Percentiles rank a stretch among this genome's conserved stretches.
These are phyloP conservation scores for Phalanger gymnotis DNA, from an alignment of 2,797 vertebrate genomes.

Conservation along the genomic window DNA sequence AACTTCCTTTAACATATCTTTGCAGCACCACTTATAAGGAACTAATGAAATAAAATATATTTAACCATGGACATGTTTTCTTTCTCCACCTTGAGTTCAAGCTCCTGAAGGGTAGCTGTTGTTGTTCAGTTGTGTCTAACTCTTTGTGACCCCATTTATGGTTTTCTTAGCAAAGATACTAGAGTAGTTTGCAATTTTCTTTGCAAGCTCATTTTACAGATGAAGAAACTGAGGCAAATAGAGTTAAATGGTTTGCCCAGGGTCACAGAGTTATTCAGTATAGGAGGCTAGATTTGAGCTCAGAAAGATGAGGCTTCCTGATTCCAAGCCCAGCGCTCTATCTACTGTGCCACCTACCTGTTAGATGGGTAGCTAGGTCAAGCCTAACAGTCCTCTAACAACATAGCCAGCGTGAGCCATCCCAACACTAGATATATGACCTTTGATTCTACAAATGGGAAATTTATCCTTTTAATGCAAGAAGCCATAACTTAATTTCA, in stretches of 20 bases:
- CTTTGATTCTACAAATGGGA: constrained; percentile 56
- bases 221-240: not conserved
- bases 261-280: not conserved
- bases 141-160: not conserved
- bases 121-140: not conserved
- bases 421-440: not conserved
- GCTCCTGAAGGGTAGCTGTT: not conserved
- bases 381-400: not conserved
- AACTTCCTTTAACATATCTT: not conserved
- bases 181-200: not conserved
- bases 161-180: not conserved
- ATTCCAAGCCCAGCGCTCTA: not conserved
- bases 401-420: not conserved
- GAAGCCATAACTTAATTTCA: constrained; percentile 70
- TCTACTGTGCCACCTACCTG: not conserved
- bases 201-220: not conserved
- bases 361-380: not conserved
- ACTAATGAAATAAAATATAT: not conserved
- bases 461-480: constrained; percentile 64
- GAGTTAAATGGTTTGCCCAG: not conserved
- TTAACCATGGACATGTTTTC: not conserved
- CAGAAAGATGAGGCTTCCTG: not conserved
- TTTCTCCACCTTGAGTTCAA: not conserved
- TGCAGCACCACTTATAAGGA: not conserved
- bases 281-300: not conserved